Evolutionary conservation across 35 echinoderm and acorn worm genomes (phyloP), one percentile per base, ranked within the genome.

Genomic region (Apostichopus japonicus): DNA sequence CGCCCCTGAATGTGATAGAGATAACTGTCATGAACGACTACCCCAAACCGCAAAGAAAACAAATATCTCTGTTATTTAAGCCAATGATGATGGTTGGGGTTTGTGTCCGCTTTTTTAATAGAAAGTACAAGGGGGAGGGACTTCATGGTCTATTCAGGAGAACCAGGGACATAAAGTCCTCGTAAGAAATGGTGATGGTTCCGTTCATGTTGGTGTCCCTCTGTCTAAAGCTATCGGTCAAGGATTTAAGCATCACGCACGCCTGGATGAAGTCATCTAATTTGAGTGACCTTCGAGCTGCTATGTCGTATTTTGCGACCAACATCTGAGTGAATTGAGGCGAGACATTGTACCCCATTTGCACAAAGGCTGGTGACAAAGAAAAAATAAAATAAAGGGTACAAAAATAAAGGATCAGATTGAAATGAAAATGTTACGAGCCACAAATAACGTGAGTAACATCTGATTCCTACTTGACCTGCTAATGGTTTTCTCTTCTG

Each of bases 121-220:
- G 22, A 15, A 75, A 1, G 22, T 19, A 75, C 14, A n/a, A 19
- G 17, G 0, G n/a, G 22, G 71, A 75, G 71, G 17, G 71, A 75
- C 6, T 55, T 96, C 27, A 96, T 87, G 95, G 95, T 82, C 82
- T 96, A 59, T 97, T 94, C 16, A 92, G 84, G 7, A 97, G 77
- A 11, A 83, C 93, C 78, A 97, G 78, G 6, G 90, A 94, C 95
- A 99, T 95, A 75, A 99, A 99, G 53, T 99, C 97, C 79, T 99
- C 97, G 67, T 99, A 99, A 77, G 88, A 92, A 23, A 99, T 93
- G 1, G 88, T 84, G 22, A 99, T 99, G 9, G 79, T 86, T 6
- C 97, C 97, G 24, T 52, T 93, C 55, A 96, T 70, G 52, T 94
- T 93, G 2, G 91, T 95, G 58, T 99, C 97, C 22, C 95, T 84